phyloP scores from a whole-genome alignment of 2,113 vertebrate species.

The Cervus canadensis region DNA sequence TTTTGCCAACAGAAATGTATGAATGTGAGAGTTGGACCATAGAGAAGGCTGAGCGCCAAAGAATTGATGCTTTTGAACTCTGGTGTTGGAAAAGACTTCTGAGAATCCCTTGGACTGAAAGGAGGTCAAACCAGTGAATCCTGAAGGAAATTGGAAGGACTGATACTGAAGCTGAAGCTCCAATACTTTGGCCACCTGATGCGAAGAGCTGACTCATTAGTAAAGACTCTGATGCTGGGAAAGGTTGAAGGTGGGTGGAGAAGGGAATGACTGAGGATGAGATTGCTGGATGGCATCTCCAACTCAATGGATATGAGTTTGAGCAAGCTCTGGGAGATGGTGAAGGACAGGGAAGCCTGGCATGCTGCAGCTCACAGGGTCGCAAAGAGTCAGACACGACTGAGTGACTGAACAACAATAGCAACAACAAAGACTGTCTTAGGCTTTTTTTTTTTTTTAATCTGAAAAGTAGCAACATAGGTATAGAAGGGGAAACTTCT shows the following conservation, averaged over 20 bases:
- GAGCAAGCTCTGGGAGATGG: not conserved
- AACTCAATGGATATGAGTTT: not conserved
- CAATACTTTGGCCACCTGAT: not conserved
- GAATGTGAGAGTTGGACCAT: not conserved
- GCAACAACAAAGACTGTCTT: not conserved
- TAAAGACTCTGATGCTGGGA: not conserved
- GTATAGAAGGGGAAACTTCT: not conserved
- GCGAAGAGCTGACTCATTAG: not conserved
- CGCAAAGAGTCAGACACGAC: not conserved
- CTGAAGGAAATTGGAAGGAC: not conserved
- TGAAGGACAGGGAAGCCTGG: not conserved
- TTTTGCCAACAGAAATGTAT: not conserved
- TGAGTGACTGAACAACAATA: not conserved
- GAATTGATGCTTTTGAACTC: not conserved
- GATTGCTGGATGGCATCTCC: not conserved
- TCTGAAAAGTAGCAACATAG: not conserved
- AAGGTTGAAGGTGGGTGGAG: not conserved
- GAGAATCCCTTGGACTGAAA: not conserved
- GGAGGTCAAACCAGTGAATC: not conserved
- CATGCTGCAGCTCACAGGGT: not conserved
- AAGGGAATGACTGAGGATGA: not conserved
- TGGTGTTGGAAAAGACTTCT: not conserved
- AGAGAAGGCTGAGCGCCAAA: not conserved
- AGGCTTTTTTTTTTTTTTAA: not conserved
- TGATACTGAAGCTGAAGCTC: not conserved